These are phyloP conservation scores for Rhopilema esculentum DNA, from an alignment of 30 jellyfish, hydroid and myxozoan species.

Conservation along the genomic window DNA sequence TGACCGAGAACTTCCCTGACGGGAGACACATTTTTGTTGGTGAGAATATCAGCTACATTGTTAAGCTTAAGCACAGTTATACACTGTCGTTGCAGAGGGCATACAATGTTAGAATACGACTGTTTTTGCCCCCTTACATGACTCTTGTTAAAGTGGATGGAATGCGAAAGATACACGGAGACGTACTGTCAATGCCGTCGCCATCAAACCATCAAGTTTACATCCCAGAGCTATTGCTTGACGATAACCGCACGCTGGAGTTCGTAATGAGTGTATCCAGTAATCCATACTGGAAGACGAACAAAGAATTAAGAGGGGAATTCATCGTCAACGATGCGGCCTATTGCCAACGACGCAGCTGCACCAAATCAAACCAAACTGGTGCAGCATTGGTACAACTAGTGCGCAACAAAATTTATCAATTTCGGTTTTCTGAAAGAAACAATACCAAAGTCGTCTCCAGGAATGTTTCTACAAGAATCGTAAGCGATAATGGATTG, in stretches of 20 bases:
- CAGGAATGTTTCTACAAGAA: not conserved
- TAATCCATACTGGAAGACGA: constrained; percentile 12
- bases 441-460: not conserved
- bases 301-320: not conserved
- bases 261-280: constrained; percentile 1
- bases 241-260: not conserved
- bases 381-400: not conserved
- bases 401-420: not conserved
- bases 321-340: constrained; percentile 6
- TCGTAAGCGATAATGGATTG: not conserved
- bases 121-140: constrained; percentile 6
- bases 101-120: not conserved
- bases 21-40: not conserved
- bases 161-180: not conserved
- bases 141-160: not conserved
- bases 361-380: not conserved
- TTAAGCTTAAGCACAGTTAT: not conserved
- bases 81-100: constrained; percentile 14
- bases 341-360: constrained; percentile 14
- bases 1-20: not conserved
- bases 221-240: constrained; percentile 37
- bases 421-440: not conserved
- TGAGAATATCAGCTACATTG: not conserved
- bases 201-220: constrained; percentile 3
- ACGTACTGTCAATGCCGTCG: not conserved